Conservation (phyloP, 2,888 invertebrate species). For the Nomada hirtipes region DNA sequence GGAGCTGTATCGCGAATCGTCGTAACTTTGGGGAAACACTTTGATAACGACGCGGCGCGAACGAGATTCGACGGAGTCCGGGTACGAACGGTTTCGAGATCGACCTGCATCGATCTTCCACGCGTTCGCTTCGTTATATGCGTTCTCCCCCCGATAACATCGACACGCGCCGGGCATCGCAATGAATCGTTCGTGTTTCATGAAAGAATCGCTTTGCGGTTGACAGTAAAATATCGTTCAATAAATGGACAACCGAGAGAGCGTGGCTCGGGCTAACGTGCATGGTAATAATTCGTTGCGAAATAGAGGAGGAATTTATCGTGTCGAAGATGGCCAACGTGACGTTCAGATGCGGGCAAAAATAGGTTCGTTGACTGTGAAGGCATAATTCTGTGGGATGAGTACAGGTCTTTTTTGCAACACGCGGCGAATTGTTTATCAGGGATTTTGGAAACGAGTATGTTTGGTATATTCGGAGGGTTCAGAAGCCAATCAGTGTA, state of each 20-base stretch:
- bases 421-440: too few relatives aligned
- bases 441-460: too few relatives aligned
- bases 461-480: too few relatives aligned
- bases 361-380: background rate
- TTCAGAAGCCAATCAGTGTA: too few relatives aligned
- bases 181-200: constrained; percentile 19
- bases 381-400: background rate
- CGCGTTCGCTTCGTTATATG: constrained; percentile 19
- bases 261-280: background rate
- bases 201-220: constrained; percentile 2
- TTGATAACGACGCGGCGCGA: constrained; percentile 2
- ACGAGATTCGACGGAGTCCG: constrained; percentile 5
- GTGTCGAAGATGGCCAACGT: background rate
- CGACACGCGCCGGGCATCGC: constrained; percentile 4
- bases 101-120: constrained; percentile 20
- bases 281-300: background rate
- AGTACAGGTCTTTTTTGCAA: too few relatives aligned
- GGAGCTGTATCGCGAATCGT: background rate
- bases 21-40: constrained; percentile 14
- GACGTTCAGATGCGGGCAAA: background rate
- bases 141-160: constrained; percentile 40
- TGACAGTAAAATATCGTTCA: constrained; percentile 16
- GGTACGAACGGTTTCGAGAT: background rate
- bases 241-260: background rate
- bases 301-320: background rate